A percentile compares a stretch with the other conserved stretches of the same genome.
Evolutionary conservation across 2,113 vertebrate species (phyloP).

Genomic region (Megaleporinus macrocephalus): DNA sequence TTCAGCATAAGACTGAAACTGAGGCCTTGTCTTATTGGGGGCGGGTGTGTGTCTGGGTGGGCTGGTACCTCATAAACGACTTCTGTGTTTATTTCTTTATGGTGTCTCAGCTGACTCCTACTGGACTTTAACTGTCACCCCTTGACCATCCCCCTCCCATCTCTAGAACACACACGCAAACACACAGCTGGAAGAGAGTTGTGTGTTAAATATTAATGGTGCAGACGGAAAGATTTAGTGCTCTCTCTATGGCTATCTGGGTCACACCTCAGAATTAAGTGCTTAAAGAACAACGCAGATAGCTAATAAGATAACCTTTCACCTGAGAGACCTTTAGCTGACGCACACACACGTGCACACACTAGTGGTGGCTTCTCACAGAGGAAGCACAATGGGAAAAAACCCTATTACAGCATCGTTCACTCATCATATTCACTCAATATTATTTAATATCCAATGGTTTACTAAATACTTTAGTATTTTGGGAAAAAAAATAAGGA

Average conservation of each 20-base stretch:
- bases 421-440: no score
- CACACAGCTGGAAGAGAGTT: constrained; percentile 13
- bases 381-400: no score
- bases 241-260: constrained; percentile 22
- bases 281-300: constrained; percentile 20
- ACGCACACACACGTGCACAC: constrained; percentile 35
- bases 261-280: constrained; percentile 38
- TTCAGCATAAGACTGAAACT: constrained; percentile 32
- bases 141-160: neutral
- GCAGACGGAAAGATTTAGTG: constrained; percentile 10
- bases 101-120: constrained; percentile 31
- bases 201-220: constrained; percentile 32
- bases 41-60: constrained; percentile 11
- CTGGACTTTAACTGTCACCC: constrained; percentile 26
- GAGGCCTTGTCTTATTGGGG: neutral
- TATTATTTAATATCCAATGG: no score
- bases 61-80: constrained; percentile 11
- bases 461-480: no score
- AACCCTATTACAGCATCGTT: no score
- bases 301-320: constrained; percentile 34
- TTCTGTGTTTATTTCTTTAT: constrained; percentile 59
- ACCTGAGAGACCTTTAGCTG: constrained; percentile 27
- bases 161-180: constrained; percentile 16
- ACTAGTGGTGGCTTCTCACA: neutral
- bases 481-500: no score